Base-by-base conservation (phyloP, 2,888 invertebrate genomes). In the Scrobipalpa costella region DNA sequence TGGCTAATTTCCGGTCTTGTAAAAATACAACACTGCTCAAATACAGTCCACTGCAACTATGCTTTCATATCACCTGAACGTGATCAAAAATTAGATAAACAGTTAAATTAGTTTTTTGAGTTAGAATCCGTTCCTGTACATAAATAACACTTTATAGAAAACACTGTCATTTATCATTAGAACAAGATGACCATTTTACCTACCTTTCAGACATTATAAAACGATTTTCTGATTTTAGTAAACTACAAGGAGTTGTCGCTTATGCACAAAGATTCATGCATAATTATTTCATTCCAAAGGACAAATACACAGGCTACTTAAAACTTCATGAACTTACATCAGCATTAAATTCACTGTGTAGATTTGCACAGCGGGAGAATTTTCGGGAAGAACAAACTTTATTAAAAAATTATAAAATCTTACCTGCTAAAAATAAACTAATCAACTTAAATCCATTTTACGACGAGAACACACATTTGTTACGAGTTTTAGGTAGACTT, bases 231-330 rank as follows among this genome's bases (percentile, higher is more conserved):
- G 40, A 47, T 47, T 64, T 61, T 47, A 9, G 11, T 36, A 66
- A 49, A n/a, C n/a, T n/a, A n/a, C n/a, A n/a, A n/a, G n/a, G n/a
- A n/a, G n/a, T n/a, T n/a, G n/a, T n/a, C n/a, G 68, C 64, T 11
- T 66, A 66, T 47, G 21, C 64, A 13, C 27, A 61, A 9, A 60
- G 66, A 62, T 66, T 67, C 19, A 67, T 67, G 33, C 47, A 65
- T 49, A 70, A 70, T 8, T 66, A 63, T 21, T 64, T 59, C 7
- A 17, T 7, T 52, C 17, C 17, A 17, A 7, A 52, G 2, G 5
- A 52, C 15, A 52, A 52, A 52, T 52, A 19, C 11, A 52, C 15
- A 17, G 52, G 52, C 9, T 9, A 52, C 21, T 19, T 52, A 52
- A 17, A 52, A 19, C 7, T 17, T 52, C 8, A 17, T 19, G 52